Conservation (phyloP, 2,888 invertebrate genomes). For the Pecten maximus region DNA sequence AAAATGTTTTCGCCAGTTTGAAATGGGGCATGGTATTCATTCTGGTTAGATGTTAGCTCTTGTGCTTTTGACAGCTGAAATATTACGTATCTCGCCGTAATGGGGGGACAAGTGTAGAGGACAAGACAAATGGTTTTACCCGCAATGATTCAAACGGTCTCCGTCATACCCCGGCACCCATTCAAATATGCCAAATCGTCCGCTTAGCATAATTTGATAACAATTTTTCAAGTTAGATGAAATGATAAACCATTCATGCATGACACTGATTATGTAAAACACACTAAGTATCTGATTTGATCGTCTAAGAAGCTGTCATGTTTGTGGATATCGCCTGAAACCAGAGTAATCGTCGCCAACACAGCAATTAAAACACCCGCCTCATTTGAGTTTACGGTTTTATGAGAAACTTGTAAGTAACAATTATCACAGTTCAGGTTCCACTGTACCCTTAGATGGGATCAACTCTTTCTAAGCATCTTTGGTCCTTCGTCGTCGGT, state of each 20-base stretch:
- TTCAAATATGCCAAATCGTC: background rate
- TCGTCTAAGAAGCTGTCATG: background rate
- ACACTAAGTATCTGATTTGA: background rate
- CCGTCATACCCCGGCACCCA: background rate
- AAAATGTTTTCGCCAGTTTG: conserved; percentile 50
- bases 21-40: conserved; percentile 50
- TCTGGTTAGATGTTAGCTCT: conserved; percentile 43
- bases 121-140: conserved; percentile 45
- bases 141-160: conserved; percentile 1
- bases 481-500: background rate
- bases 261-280: conserved; percentile 35
- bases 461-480: background rate
- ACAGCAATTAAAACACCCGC: background rate
- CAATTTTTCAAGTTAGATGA: conserved; percentile 31
- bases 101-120: conserved; percentile 44
- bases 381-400: conserved; percentile 1
- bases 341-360: background rate
- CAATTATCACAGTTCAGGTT: background rate
- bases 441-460: background rate
- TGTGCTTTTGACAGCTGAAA: conserved; percentile 52
- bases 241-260: conserved; percentile 35
- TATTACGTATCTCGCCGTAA: conserved; percentile 38
- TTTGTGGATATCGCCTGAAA: background rate
- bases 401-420: background rate
- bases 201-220: conserved; percentile 16